A percentile compares a stretch with the other conserved stretches of the same genome.
Conservation (phyloP, 2,113 vertebrate genomes). For the Psittacula cyanocephala region DNA sequence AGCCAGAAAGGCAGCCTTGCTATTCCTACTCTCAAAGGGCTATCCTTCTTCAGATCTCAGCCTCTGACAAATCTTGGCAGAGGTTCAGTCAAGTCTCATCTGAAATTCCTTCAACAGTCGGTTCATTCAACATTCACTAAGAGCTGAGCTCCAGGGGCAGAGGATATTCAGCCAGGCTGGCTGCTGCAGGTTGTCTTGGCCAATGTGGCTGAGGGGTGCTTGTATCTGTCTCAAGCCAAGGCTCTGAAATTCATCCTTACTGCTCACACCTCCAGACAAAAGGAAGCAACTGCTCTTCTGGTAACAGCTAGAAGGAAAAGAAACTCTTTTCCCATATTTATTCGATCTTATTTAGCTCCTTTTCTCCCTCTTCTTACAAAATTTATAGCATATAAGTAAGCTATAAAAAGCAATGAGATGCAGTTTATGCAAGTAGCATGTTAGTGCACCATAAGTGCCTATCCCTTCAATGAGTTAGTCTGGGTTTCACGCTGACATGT, state of each 20-base stretch:
- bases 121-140: slow-evolving; percentile 4
- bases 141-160: slow-evolving; percentile 47
- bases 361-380: slow-evolving; percentile 21
- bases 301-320: slow-evolving; percentile 21
- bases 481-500: neutral
- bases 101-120: slow-evolving; percentile 44
- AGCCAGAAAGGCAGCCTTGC: slow-evolving; percentile 32
- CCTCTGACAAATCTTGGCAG: slow-evolving; percentile 49
- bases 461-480: neutral
- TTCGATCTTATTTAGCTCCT: slow-evolving; percentile 7
- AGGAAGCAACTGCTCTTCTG: slow-evolving; percentile 30
- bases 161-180: slow-evolving; percentile 43
- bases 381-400: slow-evolving; percentile 19
- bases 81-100: slow-evolving; percentile 55
- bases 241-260: slow-evolving; percentile 46
- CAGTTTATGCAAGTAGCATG: slow-evolving; percentile 33
- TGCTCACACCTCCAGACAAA: slow-evolving; percentile 59
- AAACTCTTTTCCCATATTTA: neutral
- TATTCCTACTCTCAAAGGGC: slow-evolving; percentile 36
- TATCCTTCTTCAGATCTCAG: slow-evolving; percentile 40
- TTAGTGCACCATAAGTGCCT: neutral
- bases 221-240: slow-evolving; percentile 44
- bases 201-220: slow-evolving; percentile 43
- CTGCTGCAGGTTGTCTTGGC: slow-evolving; percentile 37
- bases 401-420: slow-evolving; percentile 51